Evolutionary conservation across 2,888 invertebrate genomes (phyloP).

Genomic region (Meta bourneti): DNA sequence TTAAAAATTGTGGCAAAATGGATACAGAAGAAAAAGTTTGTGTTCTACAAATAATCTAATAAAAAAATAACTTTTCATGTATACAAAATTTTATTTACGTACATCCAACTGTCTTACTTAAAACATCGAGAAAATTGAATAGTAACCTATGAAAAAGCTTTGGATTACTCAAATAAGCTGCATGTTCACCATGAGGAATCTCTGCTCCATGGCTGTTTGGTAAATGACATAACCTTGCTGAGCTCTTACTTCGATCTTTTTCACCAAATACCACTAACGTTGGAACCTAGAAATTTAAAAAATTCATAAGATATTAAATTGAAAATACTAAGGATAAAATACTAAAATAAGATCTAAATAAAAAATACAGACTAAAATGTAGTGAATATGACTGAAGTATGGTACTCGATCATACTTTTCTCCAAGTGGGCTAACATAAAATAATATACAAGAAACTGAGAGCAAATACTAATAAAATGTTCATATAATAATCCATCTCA

Average conservation of each 20-base stretch:
- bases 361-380: background rate
- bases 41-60: too few species aligned
- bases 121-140: slow-evolving; percentile 80
- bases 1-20: too few species aligned
- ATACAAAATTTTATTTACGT: slow-evolving; percentile 16
- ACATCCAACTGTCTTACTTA: slow-evolving; percentile 46
- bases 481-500: too few species aligned
- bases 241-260: slow-evolving; percentile 80
- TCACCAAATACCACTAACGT: slow-evolving; percentile 82
- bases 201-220: slow-evolving; percentile 80
- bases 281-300: slow-evolving; percentile 80
- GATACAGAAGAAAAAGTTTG: too few species aligned
- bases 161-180: slow-evolving; percentile 82
- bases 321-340: too few species aligned
- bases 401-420: too few species aligned
- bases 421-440: too few species aligned
- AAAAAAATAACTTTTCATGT: background rate
- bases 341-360: too few species aligned
- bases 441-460: too few species aligned
- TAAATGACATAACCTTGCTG: slow-evolving; percentile 79
- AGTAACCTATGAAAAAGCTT: slow-evolving; percentile 81
- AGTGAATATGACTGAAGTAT: too few species aligned
- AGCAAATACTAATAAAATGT: too few species aligned
- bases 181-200: slow-evolving; percentile 81
- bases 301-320: background rate